Evolutionary conservation across 2,113 vertebrate species (phyloP).

Genomic region (Lepus timidus): DNA sequence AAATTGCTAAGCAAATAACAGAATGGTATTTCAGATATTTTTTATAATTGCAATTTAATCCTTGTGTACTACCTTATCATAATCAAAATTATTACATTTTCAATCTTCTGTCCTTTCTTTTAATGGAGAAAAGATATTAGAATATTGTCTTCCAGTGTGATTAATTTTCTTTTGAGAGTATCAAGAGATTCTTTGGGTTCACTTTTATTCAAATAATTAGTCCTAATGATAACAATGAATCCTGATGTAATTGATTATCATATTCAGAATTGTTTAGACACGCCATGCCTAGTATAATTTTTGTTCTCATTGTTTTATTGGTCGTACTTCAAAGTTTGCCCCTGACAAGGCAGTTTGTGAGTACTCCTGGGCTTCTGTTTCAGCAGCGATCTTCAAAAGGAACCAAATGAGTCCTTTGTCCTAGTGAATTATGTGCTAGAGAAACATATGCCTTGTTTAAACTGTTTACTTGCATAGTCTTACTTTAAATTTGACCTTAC

Average conservation of each 20-base stretch:
- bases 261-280: neutral
- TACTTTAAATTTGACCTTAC: neutral
- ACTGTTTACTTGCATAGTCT: neutral
- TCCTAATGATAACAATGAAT: conserved; percentile 21
- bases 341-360: too few species aligned
- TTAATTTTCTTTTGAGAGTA: conserved; percentile 42
- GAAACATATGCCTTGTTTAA: neutral
- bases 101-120: neutral
- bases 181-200: neutral
- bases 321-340: neutral
- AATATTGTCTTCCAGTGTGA: neutral
- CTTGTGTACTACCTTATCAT: neutral
- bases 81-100: conserved; percentile 26
- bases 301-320: conserved; percentile 25
- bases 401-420: neutral
- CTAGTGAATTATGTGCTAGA: neutral
- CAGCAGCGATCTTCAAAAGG: too few species aligned
- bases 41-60: neutral
- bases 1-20: neutral
- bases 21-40: conserved; percentile 41
- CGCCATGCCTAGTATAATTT: neutral
- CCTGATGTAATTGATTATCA: neutral
- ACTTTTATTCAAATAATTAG: conserved; percentile 49
- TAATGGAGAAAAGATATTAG: neutral
- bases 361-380: too few species aligned